A percentile compares a stretch with the other conserved stretches of the same genome.
phyloP scores from a whole-genome alignment of 2,113 vertebrate genomes.

The Pachyramphus minor region DNA sequence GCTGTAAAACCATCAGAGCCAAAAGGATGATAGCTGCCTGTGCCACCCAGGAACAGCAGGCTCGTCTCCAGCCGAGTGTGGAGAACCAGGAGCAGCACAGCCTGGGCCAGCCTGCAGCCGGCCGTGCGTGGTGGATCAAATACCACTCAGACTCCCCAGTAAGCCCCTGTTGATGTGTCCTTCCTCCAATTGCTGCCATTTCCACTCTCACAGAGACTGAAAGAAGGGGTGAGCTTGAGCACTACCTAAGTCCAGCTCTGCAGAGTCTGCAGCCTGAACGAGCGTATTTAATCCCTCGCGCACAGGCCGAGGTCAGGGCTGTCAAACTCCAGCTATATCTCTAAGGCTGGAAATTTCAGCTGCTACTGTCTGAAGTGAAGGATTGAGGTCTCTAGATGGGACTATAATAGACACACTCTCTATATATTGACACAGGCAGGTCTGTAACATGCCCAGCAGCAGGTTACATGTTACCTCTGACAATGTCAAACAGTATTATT shows the following conservation, averaged over 20 bases:
- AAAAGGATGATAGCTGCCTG: neutral
- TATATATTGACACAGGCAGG: neutral
- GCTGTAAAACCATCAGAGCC: neutral
- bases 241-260: neutral
- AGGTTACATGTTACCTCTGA: neutral
- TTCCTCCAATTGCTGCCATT: neutral
- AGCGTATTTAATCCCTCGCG: fast-evolving
- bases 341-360: neutral
- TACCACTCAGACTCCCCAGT: neutral
- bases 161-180: neutral
- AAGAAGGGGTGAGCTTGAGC: neutral
- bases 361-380: neutral
- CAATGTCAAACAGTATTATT: neutral
- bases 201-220: neutral
- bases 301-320: neutral
- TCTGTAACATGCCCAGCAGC: neutral
- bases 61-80: neutral
- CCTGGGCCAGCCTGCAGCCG: neutral
- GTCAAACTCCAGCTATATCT: neutral
- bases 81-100: neutral
- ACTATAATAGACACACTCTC: neutral
- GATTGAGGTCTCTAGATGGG: neutral
- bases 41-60: neutral
- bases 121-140: neutral
- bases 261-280: neutral